Evolutionary conservation across 2,888 invertebrate species (phyloP), one percentile per base, ranked within the genome.

Genomic region (Drosophila planitibia): DNA sequence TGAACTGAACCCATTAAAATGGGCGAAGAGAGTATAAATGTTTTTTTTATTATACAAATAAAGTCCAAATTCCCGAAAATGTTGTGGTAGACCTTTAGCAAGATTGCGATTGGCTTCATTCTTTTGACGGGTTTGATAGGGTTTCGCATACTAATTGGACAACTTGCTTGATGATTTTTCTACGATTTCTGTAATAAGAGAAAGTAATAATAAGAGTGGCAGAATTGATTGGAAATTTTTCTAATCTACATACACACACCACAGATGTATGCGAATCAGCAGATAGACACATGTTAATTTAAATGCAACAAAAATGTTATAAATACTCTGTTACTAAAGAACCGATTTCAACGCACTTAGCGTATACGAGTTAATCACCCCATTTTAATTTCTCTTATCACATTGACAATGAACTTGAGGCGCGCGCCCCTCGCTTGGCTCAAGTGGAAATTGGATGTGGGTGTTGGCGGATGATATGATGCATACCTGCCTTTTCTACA

Each of bases 341-440:
- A 33, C 32, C 49, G 39, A 16, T 66, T 76, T 74, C 85, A 57
- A 33, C 37, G 54, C 55, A 39, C 57, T 57, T 39, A 16, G 47
- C 32, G 22, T 32, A 57, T 63, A 74, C 6, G 52, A 58, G 47
- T 47, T 65, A 67, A 82, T 86, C 74, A 72, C 70, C 76, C 74
- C 74, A 83, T 75, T 60, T 53, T 32, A 32, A 28, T 33, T 59
- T 32, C 10, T 37, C 68, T 86, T 86, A 86, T 89, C 89, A 25
- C 25, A 60, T 67, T 81, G 87, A 33, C 73, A 84, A 39, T 89
- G 87, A 85, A 85, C 85, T 87, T 89, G 85, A 78, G 57, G 55
- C 71, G 58, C 33, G 53, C 63, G 73, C 53, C 52, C 53, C 77
- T 57, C 73, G 28, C 51, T 62, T 59, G 51, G 49, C 28, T 59